A percentile compares a stretch with the other conserved stretches of the same genome.
Evolutionary conservation across 2,888 invertebrate genomes (phyloP).

Genomic region (Cremastinae sp.): DNA sequence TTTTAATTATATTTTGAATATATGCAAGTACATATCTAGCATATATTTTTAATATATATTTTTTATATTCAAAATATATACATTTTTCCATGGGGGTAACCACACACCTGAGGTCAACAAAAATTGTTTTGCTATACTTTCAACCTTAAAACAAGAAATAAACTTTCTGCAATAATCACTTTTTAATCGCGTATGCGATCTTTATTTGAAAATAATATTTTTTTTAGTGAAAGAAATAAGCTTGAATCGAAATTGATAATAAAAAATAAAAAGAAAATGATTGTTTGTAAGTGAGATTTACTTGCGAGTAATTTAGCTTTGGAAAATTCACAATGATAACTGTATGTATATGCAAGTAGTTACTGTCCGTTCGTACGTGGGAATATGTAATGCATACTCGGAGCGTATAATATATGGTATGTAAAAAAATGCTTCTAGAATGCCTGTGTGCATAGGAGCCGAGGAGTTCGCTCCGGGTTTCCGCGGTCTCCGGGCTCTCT

Average conservation of each 20-base stretch:
- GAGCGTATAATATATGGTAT: not conserved
- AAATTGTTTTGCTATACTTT: not conserved
- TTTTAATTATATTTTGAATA: too few species aligned
- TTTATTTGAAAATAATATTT: not conserved
- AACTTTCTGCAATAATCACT: not conserved
- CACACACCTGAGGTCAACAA: too few species aligned
- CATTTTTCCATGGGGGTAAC: too few species aligned
- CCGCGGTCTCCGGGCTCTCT: constrained; percentile 31
- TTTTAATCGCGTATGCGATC: not conserved
- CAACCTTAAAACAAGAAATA: not conserved
- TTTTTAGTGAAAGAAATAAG: not conserved
- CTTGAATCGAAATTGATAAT: not conserved
- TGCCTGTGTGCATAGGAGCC: constrained; percentile 12
- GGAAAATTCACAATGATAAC: constrained; percentile 54
- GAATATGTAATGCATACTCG: constrained; percentile 48
- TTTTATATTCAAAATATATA: too few species aligned
- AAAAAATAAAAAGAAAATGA: not conserved
- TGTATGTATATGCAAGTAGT: constrained; percentile 30
- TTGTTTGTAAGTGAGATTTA: not conserved
- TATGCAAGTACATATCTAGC: too few species aligned
- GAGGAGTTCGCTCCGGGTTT: constrained; percentile 14
- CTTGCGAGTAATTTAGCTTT: not conserved
- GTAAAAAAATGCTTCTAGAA: constrained; percentile 19
- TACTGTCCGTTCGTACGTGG: constrained; percentile 49
- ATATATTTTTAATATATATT: too few species aligned